Percentiles rank a stretch among this genome's conserved stretches.
Conservation (phyloP, 1,140 invertebrate genomes). For the Tenebrio molitor region DNA sequence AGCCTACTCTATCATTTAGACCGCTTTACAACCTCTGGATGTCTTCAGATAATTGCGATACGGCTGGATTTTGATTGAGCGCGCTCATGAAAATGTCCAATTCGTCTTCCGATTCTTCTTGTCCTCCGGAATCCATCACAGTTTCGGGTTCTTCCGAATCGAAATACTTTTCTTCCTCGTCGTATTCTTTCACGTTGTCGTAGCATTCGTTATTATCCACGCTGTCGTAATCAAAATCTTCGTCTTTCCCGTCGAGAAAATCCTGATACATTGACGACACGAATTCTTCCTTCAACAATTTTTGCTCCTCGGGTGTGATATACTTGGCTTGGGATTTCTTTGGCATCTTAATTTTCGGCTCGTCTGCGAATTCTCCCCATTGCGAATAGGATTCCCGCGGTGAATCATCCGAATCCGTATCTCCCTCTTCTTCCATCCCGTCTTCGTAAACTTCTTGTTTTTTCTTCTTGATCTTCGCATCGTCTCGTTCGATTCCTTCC, state of each 20-base stretch:
- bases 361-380: slow-evolving; percentile 71
- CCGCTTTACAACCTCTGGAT: slow-evolving; percentile 54
- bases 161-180: slow-evolving; percentile 93
- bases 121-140: slow-evolving; percentile 62
- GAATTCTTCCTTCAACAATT: slow-evolving; percentile 86
- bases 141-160: slow-evolving; percentile 81
- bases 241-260: slow-evolving; percentile 88
- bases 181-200: slow-evolving; percentile 79
- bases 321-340: slow-evolving; percentile 41
- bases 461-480: slow-evolving; percentile 74
- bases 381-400: slow-evolving; percentile 56
- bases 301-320: slow-evolving; percentile 72
- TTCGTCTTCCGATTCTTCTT: slow-evolving; percentile 73
- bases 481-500: slow-evolving; percentile 76
- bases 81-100: slow-evolving; percentile 81
- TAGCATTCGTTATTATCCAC: slow-evolving; percentile 85
- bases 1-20: not conserved
- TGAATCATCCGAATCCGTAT: slow-evolving; percentile 65
- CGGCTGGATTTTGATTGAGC: slow-evolving; percentile 69
- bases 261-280: slow-evolving; percentile 88
- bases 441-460: slow-evolving; percentile 75
- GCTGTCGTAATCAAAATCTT: slow-evolving; percentile 84
- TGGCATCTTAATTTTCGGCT: slow-evolving; percentile 59
- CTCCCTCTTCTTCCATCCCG: slow-evolving; percentile 66
- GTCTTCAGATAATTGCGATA: slow-evolving; percentile 59